Evolutionary conservation across 2,888 invertebrate species (phyloP), one percentile per base, ranked within the genome.

Genomic region (Tineola bisselliella): DNA sequence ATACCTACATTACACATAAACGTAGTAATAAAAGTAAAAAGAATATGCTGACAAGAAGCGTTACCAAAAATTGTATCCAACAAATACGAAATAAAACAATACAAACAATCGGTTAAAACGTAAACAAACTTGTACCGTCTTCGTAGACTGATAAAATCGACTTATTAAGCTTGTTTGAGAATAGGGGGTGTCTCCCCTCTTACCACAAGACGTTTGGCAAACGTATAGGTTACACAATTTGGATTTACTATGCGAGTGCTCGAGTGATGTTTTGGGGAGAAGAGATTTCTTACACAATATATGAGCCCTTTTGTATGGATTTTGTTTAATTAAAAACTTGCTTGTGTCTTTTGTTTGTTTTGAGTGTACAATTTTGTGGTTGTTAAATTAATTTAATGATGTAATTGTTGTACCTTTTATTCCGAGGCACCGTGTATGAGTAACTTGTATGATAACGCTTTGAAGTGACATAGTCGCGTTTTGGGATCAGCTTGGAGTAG

Each of bases 141-240:
- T 15, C 17, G 48, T 10, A 48, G 48, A 48, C 48, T 48, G 60
- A 60, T 60, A 44, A 44, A 60, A 44, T 48, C 44, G 48, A 60
- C 60, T 60, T 60, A 60, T 60, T 60, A 60, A 48, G 52, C 48
- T 60, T 59, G 59, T 59, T 59, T 59, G 59, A 48, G 43, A 30
- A 48, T 33, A 43, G 60, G 52, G 52, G 31, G 48, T 15, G 31
- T 44, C 58, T 43, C 59, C 48, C 59, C 31, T 43, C 17, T 38
- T 13, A 60, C 60, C 60, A 44, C 60, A 48, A 60, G 48, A 58
- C 58, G 33, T 54, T 54, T 54, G 54, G 38, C 25, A 48, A 60
- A 60, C 48, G 60, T 60, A 60, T 60, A 48, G 60, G 31, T 60
- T 60, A 19, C 44, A 44, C 58, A 19, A 58, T 33, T 31, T n/a